Evolutionary conservation across 1,140 invertebrate genomes (phyloP), one percentile per base, ranked within the genome.

Genomic region (Drosophila santomea): DNA sequence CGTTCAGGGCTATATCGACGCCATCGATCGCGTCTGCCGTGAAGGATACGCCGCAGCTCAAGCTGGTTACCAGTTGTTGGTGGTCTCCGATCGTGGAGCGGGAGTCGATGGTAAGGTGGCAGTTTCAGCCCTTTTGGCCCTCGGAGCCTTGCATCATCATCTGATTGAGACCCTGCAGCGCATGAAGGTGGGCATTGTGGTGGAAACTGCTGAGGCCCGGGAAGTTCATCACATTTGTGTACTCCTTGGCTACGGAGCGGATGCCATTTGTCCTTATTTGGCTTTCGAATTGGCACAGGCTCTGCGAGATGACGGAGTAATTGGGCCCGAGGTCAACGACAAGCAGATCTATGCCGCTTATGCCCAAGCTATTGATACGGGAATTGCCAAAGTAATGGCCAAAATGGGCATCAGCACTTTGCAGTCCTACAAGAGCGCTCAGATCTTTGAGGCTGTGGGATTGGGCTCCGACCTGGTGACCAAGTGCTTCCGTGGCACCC

Each of bases 401-500:
- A 99, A 99, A 93, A 99, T 99, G 99, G 99, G 99, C 41, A 99
- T 99, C 89, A 99, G 98, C 44, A 99, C 98, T 1, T 93, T 99
- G 15, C 98, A 99, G 92, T 99, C 98, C n/a, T 99, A 99, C 93
- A 99, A 99, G 94, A 97, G 98, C 76, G 99, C 99, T 4, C 99
- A 99, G 93, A 99, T 99, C 78, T 99, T 99, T 92, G 99, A 99
- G 93, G 98, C 98, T 23, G 98, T 99, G 25, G 99, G 99, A 12
- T 93, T 99, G 7, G 95, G 96, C 43, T 94, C 97, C 71, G 98
- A 99, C 92, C 97, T 99, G 0, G 95, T 99, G 52, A 96, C 99
- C 51, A 97, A 97, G 85, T 99, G 98, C 93, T 99, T 99, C 93
- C 93, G 95, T 93, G 98, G 98, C 58, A 99, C 98, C 0, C 96